These are phyloP conservation scores for Hyppa rectilinea DNA, from an alignment of 2,888 invertebrate genomes.

Conservation along the genomic window DNA sequence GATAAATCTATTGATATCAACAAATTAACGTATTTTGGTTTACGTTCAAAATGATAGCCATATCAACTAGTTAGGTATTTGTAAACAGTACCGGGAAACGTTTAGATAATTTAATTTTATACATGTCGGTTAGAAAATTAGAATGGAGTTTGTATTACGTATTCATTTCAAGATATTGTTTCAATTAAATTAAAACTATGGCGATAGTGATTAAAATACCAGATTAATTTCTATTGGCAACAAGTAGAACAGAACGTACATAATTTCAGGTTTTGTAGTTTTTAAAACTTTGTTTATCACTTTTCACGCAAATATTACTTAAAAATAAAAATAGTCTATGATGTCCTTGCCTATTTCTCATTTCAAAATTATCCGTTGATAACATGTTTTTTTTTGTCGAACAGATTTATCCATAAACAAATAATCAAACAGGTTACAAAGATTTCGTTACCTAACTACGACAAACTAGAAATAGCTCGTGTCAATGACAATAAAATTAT, in stretches of 20 bases:
- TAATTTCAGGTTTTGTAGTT: background rate
- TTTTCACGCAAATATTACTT: background rate
- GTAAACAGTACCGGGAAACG: background rate
- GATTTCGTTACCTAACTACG: background rate
- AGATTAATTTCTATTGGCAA: background rate
- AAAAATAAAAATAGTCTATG: background rate
- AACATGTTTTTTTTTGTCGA: background rate
- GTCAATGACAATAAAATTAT: conserved; percentile 41
- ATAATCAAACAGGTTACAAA: background rate
- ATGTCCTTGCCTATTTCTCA: background rate
- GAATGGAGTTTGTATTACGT: conserved; percentile 3
- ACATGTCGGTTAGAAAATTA: background rate
- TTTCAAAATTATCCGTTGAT: background rate
- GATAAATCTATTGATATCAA: conserved; percentile 21
- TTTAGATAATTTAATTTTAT: conserved; percentile 14
- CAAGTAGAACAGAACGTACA: too few relatives aligned
- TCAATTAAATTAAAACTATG: background rate
- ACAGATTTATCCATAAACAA: background rate
- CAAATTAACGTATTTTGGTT: conserved; percentile 31
- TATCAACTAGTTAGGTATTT: background rate
- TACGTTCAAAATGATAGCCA: background rate
- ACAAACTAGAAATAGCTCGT: conserved; percentile 20
- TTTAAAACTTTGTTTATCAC: background rate
- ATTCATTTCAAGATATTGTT: background rate
- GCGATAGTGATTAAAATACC: background rate